Conservation (phyloP, 2,113 vertebrate species). For the Struthio camelus region DNA sequence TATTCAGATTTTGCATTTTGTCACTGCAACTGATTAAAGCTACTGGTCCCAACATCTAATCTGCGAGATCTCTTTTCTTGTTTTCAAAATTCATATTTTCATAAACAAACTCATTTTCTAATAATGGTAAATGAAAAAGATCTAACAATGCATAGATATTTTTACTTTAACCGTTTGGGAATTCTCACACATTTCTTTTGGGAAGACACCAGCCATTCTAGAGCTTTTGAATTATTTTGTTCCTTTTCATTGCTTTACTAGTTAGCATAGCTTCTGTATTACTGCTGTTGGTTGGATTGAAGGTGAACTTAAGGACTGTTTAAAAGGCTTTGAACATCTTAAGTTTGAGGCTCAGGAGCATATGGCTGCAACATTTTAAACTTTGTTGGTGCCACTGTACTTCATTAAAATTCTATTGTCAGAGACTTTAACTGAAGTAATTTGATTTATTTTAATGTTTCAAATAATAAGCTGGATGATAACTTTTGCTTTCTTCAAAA, state of each 20-base stretch:
- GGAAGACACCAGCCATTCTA: not conserved
- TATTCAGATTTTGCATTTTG: not conserved
- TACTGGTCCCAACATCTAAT: not conserved
- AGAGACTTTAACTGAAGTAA: not conserved
- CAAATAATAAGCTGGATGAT: not conserved
- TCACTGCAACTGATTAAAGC: not conserved
- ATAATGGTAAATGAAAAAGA: not conserved
- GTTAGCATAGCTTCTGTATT: not conserved
- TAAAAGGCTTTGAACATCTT: not conserved
- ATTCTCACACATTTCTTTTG: not conserved
- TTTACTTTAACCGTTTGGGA: not conserved
- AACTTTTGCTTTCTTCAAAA: not conserved
- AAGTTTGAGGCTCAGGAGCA: not conserved
- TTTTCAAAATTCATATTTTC: not conserved
- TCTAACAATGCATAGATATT: not conserved
- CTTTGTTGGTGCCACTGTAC: not conserved
- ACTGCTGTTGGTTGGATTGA: not conserved
- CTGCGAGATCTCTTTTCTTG: not conserved
- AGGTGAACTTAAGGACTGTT: not conserved
- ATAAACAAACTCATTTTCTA: not conserved
- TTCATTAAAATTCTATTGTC: not conserved
- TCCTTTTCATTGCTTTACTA: not conserved
- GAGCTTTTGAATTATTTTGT: not conserved
- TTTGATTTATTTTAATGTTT: not conserved
- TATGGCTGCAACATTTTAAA: not conserved